Evolutionary conservation across 2,797 vertebrate species (phyloP), one percentile per base, ranked within the genome.

Genomic region (Paedocypris micromegethes): DNA sequence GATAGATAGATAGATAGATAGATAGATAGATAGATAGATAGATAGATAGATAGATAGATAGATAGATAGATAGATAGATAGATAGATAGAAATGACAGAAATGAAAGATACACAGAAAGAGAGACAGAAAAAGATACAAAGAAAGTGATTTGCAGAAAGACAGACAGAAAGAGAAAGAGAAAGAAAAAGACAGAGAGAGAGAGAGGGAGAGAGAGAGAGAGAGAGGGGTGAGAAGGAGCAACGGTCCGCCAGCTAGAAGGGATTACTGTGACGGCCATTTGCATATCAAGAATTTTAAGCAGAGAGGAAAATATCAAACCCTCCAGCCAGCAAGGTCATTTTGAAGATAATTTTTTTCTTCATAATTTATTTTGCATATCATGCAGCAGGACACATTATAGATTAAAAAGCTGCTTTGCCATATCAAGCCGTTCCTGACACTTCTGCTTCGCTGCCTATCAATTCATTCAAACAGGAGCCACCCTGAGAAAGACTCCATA

Each of bases 321-420:
- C 89, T 89, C 79, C 82, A 80, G 88, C 72, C 72, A 86, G 84
- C 91, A 92, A 93, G 90, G 91, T 91, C 91, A 89, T 85, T 85
- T 58, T 85, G 80, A 87, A 93, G 89, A 93, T 85, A 84, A 86
- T 83, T 76, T 72, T 9, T 83, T 81, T 77, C 79, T 77, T 88
- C 85, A 84, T 85, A 83, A 86, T 87, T 87, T 88, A 87, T 87
- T 88, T 87, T 84, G 86, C 89, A 89, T 89, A 88, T 88, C 85
- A 85, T 83, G 79, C 84, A 81, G 84, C 72, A 72, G 75, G 86
- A 90, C 86, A 83, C 77, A 68, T 77, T 79, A 82, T 77, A 88
- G 88, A 91, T 90, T 88, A 88, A 86, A 86, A 79, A 70, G 80
- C 79, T 73, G 84, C 83, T 87, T 83, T 78, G 69, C 84, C 85